Evolutionary conservation across 2,888 invertebrate genomes (phyloP).

Genomic region (Salpingus planirostris): DNA sequence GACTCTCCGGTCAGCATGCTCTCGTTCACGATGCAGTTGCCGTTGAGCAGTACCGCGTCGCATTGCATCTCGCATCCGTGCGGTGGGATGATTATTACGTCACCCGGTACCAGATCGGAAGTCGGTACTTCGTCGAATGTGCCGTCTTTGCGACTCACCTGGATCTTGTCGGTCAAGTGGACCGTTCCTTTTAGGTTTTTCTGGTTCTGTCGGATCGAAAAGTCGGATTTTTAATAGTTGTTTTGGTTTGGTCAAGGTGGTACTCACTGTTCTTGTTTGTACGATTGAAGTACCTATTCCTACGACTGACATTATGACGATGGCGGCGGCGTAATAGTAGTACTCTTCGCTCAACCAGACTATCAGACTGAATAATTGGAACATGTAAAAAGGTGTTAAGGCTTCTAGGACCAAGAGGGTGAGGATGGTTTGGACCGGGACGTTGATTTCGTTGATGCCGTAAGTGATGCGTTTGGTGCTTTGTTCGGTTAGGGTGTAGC

Average conservation of each 20-base stretch:
- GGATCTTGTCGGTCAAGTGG: conserved; percentile 57
- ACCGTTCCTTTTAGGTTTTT: conserved; percentile 80
- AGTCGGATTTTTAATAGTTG: conserved; percentile 1
- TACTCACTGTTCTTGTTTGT: conserved; percentile 69
- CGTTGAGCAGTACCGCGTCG: conserved; percentile 79
- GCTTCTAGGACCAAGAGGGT: conserved; percentile 71
- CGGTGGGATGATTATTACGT: conserved; percentile 74
- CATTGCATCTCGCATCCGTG: conserved; percentile 83
- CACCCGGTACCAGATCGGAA: conserved; percentile 77
- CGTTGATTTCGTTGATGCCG: conserved; percentile 74
- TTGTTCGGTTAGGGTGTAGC: conserved; percentile 51
- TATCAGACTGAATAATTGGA: conserved; percentile 83
- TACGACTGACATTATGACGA: conserved; percentile 73
- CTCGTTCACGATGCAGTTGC: conserved; percentile 87
- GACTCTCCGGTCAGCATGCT: conserved; percentile 79
- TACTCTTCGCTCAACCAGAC: conserved; percentile 87
- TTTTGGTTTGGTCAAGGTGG: conserved; percentile 1
- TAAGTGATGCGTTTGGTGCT: conserved; percentile 64
- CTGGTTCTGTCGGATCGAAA: conserved; percentile 72
- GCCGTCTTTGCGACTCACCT: conserved; percentile 48
- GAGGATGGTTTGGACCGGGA: conserved; percentile 66
- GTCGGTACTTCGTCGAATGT: conserved; percentile 54
- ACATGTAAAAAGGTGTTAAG: conserved; percentile 93
- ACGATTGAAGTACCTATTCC: conserved; percentile 75
- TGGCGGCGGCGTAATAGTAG: conserved; percentile 79